Conservation (phyloP, 2,888 invertebrate species). For the Melipona bicolor region DNA sequence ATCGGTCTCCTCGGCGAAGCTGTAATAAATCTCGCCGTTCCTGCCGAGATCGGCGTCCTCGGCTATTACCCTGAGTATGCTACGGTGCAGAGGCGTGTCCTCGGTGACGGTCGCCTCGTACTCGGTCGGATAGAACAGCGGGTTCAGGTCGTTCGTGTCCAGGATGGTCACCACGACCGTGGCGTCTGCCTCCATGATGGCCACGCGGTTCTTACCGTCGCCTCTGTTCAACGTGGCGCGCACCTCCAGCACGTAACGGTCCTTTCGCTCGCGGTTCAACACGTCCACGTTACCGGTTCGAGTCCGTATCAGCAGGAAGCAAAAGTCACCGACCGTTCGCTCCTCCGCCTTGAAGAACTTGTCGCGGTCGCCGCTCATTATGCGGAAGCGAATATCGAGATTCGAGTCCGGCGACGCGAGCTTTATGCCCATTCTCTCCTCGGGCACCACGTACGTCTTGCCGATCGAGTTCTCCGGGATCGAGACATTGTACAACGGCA, state of each 20-base stretch:
- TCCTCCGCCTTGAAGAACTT: constrained; percentile 97
- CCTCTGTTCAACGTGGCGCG: constrained; percentile 88
- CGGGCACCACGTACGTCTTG: constrained; percentile 92
- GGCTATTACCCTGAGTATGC: constrained; percentile 92
- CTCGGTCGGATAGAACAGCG: constrained; percentile 95
- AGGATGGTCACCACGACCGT: constrained; percentile 89
- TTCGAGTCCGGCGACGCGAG: constrained; percentile 80
- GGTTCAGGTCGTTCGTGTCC: constrained; percentile 96
- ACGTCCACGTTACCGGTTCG: constrained; percentile 94
- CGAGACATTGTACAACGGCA: constrained; percentile 92
- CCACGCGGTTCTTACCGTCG: constrained; percentile 85
- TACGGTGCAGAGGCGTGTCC: constrained; percentile 93
- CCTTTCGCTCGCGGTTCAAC: constrained; percentile 96
- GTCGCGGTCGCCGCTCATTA: constrained; percentile 94
- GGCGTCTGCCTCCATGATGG: constrained; percentile 88
- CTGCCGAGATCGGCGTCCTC: constrained; percentile 98
- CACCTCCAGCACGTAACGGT: constrained; percentile 92
- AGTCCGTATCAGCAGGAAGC: constrained; percentile 95
- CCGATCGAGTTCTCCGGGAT: constrained; percentile 97
- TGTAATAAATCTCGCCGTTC: constrained; percentile 99
- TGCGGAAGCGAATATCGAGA: constrained; percentile 91
- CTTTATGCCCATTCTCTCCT: constrained; percentile 92
- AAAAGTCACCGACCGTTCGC: constrained; percentile 95
- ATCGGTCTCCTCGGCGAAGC: constrained; percentile 92
- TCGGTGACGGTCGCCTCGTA: constrained; percentile 95